phyloP scores from a whole-genome alignment of 2,888 invertebrate species.

The Carpatolechia fugitivella region DNA sequence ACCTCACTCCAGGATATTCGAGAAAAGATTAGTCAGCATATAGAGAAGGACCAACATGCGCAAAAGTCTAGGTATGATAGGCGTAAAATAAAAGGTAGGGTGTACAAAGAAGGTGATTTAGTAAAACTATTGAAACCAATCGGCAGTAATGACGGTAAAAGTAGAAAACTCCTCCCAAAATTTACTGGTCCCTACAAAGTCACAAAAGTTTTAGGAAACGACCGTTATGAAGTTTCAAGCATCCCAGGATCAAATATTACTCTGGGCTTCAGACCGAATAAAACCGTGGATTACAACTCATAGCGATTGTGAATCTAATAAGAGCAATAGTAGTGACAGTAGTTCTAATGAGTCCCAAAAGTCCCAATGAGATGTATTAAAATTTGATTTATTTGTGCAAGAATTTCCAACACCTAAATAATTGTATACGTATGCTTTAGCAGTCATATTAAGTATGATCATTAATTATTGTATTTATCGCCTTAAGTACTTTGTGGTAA shows the following conservation, averaged over 20 bases:
- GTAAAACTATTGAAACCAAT: not conserved
- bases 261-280: not conserved
- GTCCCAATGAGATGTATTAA: too few species aligned
- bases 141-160: conserved; percentile 4
- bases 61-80: not conserved
- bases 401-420: too few species aligned
- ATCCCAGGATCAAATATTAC: not conserved
- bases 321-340: too few species aligned
- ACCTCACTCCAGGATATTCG: not conserved
- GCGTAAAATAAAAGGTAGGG: not conserved
- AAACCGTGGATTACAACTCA: not conserved
- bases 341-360: too few species aligned
- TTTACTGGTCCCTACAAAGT: conserved; percentile 9
- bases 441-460: too few species aligned
- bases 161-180: conserved; percentile 12
- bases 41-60: not conserved
- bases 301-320: not conserved
- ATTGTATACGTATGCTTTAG: too few species aligned
- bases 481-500: too few species aligned
- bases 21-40: not conserved
- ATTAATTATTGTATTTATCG: too few species aligned
- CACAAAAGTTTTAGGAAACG: conserved; percentile 8
- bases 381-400: too few species aligned
- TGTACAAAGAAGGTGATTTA: not conserved
- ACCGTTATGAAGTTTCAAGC: conserved; percentile 10